A percentile compares a stretch with the other conserved stretches of the same genome.
Evolutionary conservation across 2,888 invertebrate species (phyloP).

Genomic region (Ectemnius lituratus): DNA sequence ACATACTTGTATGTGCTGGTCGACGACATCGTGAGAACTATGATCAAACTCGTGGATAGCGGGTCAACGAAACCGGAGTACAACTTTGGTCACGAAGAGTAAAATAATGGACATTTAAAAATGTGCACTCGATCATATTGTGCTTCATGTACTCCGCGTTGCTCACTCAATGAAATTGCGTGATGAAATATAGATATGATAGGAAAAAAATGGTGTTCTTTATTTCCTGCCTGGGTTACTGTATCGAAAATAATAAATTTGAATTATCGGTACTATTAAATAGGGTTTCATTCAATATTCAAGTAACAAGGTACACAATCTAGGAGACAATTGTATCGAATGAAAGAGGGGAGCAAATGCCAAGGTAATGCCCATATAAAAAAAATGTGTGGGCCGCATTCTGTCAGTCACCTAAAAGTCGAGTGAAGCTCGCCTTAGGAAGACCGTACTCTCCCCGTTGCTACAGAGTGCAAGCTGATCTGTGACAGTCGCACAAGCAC

Average conservation of each 20-base stretch:
- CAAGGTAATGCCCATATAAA: neutral
- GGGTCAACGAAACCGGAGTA: slow-evolving; percentile 71
- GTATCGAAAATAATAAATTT: too few species aligned
- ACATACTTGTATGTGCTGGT: slow-evolving; percentile 91
- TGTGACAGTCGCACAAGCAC: slow-evolving; percentile 67
- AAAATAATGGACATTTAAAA: too few species aligned
- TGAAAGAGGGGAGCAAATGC: neutral
- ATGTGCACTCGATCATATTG: too few species aligned
- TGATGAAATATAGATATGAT: too few species aligned
- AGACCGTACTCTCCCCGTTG: slow-evolving; percentile 50
- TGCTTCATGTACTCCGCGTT: too few species aligned
- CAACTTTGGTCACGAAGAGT: neutral
- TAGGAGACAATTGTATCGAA: neutral
- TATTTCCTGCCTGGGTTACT: too few species aligned
- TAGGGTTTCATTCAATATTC: too few species aligned
- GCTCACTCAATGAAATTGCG: too few species aligned
- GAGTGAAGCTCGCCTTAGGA: slow-evolving; percentile 50
- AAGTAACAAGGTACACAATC: too few species aligned
- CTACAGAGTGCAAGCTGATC: slow-evolving; percentile 48
- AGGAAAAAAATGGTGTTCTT: too few species aligned
- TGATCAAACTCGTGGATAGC: slow-evolving; percentile 90
- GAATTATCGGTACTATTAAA: too few species aligned
- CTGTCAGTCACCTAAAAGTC: slow-evolving; percentile 56
- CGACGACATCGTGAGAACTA: slow-evolving; percentile 86
- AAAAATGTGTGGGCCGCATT: too few species aligned